Percentiles rank a stretch among this genome's conserved stretches.
These are phyloP conservation scores for Erpobdella octoculata DNA, from an alignment of 2,888 invertebrate species.

Conservation along the genomic window DNA sequence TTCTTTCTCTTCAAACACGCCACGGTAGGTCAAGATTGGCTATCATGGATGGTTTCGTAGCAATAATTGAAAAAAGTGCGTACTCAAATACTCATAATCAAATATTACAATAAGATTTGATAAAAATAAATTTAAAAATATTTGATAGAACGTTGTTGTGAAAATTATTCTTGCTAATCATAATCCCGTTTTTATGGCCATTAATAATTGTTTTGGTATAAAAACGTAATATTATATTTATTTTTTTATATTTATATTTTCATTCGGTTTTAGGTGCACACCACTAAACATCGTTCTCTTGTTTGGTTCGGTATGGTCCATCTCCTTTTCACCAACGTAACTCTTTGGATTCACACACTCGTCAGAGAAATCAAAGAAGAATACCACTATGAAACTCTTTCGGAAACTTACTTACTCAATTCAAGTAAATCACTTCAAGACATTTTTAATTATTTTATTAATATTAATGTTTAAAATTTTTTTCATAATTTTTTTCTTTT, in stretches of 20 bases:
- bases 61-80: no score
- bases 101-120: no score
- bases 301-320: conserved; percentile 96
- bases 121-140: no score
- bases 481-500: background rate
- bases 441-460: background rate
- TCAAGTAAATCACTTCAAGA: background rate
- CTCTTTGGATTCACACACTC: conserved; percentile 81
- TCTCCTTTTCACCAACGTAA: conserved; percentile 92
- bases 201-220: no score
- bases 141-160: no score
- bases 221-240: no score
- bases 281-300: conserved; percentile 77
- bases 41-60: no score
- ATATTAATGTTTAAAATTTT: background rate
- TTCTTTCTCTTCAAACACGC: conserved; percentile 81
- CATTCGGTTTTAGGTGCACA: conserved; percentile 27
- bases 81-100: no score
- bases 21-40: conserved; percentile 7
- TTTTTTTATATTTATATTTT: no score
- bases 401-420: background rate
- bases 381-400: conserved; percentile 13
- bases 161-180: no score
- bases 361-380: conserved; percentile 32
- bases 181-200: no score